phyloP scores from a whole-genome alignment of 2,888 invertebrate genomes.

The Branchipolynoe longqiensis region DNA sequence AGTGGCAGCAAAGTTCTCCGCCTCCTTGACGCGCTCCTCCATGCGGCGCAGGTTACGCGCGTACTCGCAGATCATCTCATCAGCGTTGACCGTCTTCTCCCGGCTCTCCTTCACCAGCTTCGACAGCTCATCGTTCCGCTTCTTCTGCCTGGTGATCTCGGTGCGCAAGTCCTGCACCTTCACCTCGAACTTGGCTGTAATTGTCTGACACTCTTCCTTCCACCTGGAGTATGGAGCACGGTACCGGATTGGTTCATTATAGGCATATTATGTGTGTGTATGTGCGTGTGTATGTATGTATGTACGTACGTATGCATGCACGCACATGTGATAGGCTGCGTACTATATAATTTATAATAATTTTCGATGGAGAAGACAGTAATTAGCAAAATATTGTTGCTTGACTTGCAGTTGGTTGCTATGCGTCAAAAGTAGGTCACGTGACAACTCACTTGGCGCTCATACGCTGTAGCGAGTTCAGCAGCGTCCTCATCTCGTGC shows the following conservation, averaged over 20 bases:
- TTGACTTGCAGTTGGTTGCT: no score
- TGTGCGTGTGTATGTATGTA: no score
- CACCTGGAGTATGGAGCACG: slow-evolving; percentile 70
- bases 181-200: slow-evolving; percentile 78
- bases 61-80: slow-evolving; percentile 78
- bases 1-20: slow-evolving; percentile 75
- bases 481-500: slow-evolving; percentile 75
- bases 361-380: no score
- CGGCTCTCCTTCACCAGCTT: slow-evolving; percentile 77
- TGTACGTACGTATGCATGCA: no score
- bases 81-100: slow-evolving; percentile 77
- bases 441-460: slow-evolving; percentile 74
- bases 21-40: slow-evolving; percentile 77
- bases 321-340: no score
- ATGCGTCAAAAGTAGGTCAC: neutral
- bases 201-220: slow-evolving; percentile 80
- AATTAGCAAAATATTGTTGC: no score
- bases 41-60: slow-evolving; percentile 76
- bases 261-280: neutral
- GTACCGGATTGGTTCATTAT: neutral
- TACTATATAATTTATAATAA: no score
- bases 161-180: slow-evolving; percentile 76
- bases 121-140: slow-evolving; percentile 76
- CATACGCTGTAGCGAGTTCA: slow-evolving; percentile 80
- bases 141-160: slow-evolving; percentile 75